A percentile compares a stretch with the other conserved stretches of the same genome.
Evolutionary conservation across 2,113 vertebrate genomes (phyloP).

Genomic region (Semnornis frantzii): DNA sequence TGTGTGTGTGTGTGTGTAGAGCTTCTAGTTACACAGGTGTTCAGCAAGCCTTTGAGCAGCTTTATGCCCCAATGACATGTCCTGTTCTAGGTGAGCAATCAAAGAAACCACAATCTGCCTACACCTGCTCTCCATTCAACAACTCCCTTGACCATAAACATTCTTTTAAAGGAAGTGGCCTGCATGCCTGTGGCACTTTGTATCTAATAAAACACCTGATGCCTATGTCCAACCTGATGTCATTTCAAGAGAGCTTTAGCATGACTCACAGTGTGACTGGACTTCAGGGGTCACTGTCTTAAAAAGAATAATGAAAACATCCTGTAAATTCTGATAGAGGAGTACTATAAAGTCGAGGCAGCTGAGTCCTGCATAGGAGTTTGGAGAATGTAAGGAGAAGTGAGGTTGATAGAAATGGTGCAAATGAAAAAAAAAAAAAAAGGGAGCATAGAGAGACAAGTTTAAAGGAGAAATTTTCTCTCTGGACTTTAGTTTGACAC

Average conservation of each 20-base stretch:
- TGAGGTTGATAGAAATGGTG: neutral
- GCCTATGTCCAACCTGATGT: neutral
- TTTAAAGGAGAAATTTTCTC: neutral
- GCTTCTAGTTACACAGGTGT: neutral
- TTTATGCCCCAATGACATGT: neutral
- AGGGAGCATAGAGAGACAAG: neutral
- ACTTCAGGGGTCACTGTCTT: neutral
- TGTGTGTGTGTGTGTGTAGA: neutral
- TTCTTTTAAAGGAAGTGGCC: neutral
- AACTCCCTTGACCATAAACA: neutral
- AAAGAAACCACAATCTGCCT: constrained; percentile 6
- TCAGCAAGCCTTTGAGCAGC: neutral
- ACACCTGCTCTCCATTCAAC: neutral
- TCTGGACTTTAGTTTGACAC: neutral
- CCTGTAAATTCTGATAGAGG: neutral
- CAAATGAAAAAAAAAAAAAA: neutral
- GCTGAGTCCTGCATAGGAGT: neutral
- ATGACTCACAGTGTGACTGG: neutral
- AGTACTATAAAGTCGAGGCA: neutral
- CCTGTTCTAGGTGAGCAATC: constrained; percentile 11
- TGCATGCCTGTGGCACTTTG: neutral
- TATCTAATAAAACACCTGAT: neutral
- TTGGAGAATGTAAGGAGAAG: neutral
- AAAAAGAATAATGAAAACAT: neutral
- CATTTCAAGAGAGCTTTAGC: neutral